Base-by-base conservation (phyloP, 2,113 vertebrate species). In the Pionites leucogaster region DNA sequence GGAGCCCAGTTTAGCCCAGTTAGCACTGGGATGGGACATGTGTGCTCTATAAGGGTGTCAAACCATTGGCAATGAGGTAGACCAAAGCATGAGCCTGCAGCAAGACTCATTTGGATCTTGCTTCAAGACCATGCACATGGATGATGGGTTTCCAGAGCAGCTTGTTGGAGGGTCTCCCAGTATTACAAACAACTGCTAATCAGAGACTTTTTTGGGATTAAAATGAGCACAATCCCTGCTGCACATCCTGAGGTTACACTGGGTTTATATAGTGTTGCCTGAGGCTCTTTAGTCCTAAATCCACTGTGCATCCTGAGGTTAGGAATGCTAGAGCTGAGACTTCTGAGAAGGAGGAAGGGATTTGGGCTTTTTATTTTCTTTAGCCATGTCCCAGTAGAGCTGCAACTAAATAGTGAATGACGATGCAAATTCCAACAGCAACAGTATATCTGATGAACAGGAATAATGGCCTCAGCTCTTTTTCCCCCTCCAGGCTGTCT, bases 401-500 rank as follows among this genome's bases (percentile, higher is more conserved):
- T 3, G 70, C 67, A 87, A 39, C 78, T 79, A 65, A 93, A 89
- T 72, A 91, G 41, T 91, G 92, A 97, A 79, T 94, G 92, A 91
- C 69, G 2, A 33, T 92, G 95, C 91, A 92, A 76, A 96, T 96
- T 96, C 93, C 94, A 95, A 7, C 11, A 27, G 88, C 90, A 90
- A 16, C 88, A 92, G 78, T 1, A 8, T 86, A 86, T 65, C 76
- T 77, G 83, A 79, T 95, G 86, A 96, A 76, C 81, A 80, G 80
- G 88, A 96, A 89, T 67, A 88, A 92, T 10, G 11, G 25, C 16
- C 92, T 96, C 95, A 91, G 96, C 96, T 95, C 83, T 96, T 96
- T 84, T 94, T 27, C 57, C 28, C 69, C 5, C 35, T 83, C 77
- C 62, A 42, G 90, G 28, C 95, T 96, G 76, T 50, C 77, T 94